Percentiles rank a stretch among this genome's conserved stretches.
These are phyloP conservation scores for Scaptomyza polygonia DNA, from an alignment of 2,888 invertebrate genomes.

Conservation along the genomic window DNA sequence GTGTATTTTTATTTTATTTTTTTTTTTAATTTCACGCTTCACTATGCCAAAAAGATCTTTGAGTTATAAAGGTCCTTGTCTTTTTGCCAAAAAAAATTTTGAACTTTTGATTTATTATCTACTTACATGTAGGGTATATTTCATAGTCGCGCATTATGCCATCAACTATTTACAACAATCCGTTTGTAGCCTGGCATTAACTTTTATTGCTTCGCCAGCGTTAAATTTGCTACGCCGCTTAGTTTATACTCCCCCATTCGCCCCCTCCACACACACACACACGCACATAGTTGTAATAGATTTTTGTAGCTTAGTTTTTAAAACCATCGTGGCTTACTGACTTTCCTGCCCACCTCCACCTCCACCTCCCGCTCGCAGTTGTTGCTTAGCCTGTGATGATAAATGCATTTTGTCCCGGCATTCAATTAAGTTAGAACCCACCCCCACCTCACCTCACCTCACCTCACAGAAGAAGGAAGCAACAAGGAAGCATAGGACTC, in stretches of 20 bases:
- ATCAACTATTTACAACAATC: conserved; percentile 6
- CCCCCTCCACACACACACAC: not conserved
- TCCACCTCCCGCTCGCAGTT: not conserved
- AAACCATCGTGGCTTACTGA: conserved; percentile 43
- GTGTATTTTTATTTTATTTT: not conserved
- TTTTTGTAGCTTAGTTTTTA: conserved; percentile 62
- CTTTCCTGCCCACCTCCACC: not conserved
- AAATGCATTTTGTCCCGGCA: conserved; percentile 72
- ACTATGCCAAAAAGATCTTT: too few species aligned
- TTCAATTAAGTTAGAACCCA: conserved; percentile 72
- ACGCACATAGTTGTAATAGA: conserved; percentile 58
- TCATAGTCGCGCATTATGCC: not conserved
- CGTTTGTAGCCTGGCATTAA: conserved; percentile 31
- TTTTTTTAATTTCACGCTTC: too few species aligned
- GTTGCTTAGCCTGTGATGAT: conserved; percentile 49
- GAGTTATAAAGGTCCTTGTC: too few species aligned
- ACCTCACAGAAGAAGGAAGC: conserved; percentile 13
- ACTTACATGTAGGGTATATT: conserved; percentile 3
- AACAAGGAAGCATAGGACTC: not conserved
- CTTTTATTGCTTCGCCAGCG: conserved; percentile 71
- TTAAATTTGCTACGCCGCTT: conserved; percentile 72
- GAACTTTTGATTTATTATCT: too few species aligned
- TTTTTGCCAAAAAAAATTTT: too few species aligned
- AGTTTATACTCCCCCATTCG: conserved; percentile 24
- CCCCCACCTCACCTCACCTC: too few species aligned